Evolutionary conservation across 1,140 invertebrate genomes (phyloP).

Genomic region (Drosophila bifasciata): DNA sequence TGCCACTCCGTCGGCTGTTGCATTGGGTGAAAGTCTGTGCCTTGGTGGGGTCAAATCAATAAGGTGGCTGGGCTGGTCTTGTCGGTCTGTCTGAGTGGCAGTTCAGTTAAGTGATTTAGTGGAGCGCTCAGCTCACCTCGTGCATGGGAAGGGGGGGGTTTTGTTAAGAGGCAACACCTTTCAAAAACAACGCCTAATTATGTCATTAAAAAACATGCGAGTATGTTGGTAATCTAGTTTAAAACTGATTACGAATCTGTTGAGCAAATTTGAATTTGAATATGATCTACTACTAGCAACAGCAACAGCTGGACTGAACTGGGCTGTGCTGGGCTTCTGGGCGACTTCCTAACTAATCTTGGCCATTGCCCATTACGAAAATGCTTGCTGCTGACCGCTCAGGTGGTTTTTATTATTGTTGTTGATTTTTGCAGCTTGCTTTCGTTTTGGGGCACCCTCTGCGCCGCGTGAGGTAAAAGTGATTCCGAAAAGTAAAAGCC

Average conservation of each 20-base stretch:
- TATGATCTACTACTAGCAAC: no score
- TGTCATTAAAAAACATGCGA: constrained; percentile 61
- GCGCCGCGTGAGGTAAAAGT: constrained; percentile 41
- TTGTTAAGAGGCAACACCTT: constrained; percentile 46
- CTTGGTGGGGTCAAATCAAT: constrained; percentile 66
- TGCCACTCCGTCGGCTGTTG: constrained; percentile 25
- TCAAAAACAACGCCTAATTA: constrained; percentile 69
- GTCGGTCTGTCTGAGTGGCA: constrained; percentile 31
- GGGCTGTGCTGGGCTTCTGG: no score
- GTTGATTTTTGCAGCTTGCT: constrained; percentile 6
- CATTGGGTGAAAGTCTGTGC: constrained; percentile 59
- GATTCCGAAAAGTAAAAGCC: constrained; percentile 72
- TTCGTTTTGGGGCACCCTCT: constrained; percentile 5
- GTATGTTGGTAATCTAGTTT: constrained; percentile 26
- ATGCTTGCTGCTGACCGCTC: no score
- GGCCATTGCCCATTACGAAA: neutral
- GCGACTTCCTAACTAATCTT: no score
- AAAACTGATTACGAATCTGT: constrained; percentile 15
- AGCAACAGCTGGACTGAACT: no score
- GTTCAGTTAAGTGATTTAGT: neutral
- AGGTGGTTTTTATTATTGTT: neutral
- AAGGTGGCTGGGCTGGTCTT: constrained; percentile 54
- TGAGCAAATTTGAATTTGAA: constrained; percentile 5
- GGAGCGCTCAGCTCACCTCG: neutral
- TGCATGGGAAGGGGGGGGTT: neutral